Evolutionary conservation across 1,140 invertebrate species (phyloP), one percentile per base, ranked within the genome.

Genomic region (Leptinotarsa undecemlineata): DNA sequence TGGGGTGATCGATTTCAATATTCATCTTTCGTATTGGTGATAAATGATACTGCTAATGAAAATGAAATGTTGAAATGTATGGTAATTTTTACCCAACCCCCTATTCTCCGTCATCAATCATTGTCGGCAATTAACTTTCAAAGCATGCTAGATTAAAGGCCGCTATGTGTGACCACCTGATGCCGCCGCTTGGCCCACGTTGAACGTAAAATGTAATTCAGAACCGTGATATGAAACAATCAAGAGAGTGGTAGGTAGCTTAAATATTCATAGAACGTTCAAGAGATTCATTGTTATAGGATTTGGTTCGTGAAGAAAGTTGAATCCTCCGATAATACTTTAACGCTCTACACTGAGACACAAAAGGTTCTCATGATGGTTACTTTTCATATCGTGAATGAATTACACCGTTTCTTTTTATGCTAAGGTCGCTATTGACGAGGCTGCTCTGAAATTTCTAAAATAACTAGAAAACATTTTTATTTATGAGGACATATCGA

Each of bases 41-140:
- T 57, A 5, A 19, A 57, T 57, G 51, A 57, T 57, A 42, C 33
- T 42, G 51, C 51, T 57, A 57, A 57, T 57, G 51, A 15, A 57
- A 19, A 57, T 57, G 51, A 57, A 57, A 57, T 19, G 51, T 57
- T 19, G 51, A 57, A 57, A 57, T 19, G 3, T 57, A 57, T 57
- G 51, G 51, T 57, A 57, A 57, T 57, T 57, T 15, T n/a, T 4
- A 57, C 51, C n/a, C 51, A 57, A 17, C 51, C 51, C 51, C 51
- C 51, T 57, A 57, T 15, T 19, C 51, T 17, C 4, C 51, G 3
- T 15, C 51, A 57, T 57, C n/a, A 57, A 57, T 57, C 51, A 57
- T 57, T 57, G 51, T 57, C 51, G 51, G 51, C 51, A 57, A 57
- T 57, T 57, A 57, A 57, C 51, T 57, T 57, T 57, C 51, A 57